Evolutionary conservation across 1,140 invertebrate species (phyloP), one percentile per base, ranked within the genome.

Genomic region (Drosophila lowei): DNA sequence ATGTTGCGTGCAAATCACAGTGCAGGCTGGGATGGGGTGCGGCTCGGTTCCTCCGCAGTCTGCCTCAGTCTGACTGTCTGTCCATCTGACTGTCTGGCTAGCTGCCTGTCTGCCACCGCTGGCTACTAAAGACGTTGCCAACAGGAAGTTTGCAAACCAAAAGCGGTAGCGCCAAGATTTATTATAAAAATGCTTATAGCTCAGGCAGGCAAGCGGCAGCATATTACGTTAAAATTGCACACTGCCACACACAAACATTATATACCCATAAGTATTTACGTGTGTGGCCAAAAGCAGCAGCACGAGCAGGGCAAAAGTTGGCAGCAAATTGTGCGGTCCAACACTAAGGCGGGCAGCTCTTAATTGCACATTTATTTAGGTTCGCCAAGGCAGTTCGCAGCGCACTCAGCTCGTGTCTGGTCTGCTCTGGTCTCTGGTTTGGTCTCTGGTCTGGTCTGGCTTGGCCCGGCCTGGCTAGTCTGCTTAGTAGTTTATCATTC

Each of bases 321-420:
- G 79, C 78, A 79, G 76, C 75, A 88, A 85, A 86, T 86, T 86
- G 77, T 86, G 77, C 74, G 83, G 81, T 81, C 76, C 72, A 79
- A 84, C 76, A 81, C 85, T 74, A 79, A 89, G 78, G 79, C 64
- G 85, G 84, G 70, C 68, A 89, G 79, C 85, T 89, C 84, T 89
- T 89, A 89, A 89, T 89, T 89, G 84, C 84, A 79, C 84, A 89
- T 89, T 84, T 89, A 89, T 89, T 89, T 89, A 84, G 83, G 84
- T 83, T 83, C 84, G 73, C 81, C 81, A 71, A 71, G 60, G 52
- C 53, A 62, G 60, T 38, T 44, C 49, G 42, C 28, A 48, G 43
- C 53, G 23, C 65, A 46, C 53, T 47, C 30, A 41, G 42, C 49
- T 55, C 62, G 11, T 16, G 42, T 18, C 63, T 68, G 54, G 63